Base-by-base conservation (phyloP, 1,140 invertebrate genomes). In the Monochamus saltuarius region DNA sequence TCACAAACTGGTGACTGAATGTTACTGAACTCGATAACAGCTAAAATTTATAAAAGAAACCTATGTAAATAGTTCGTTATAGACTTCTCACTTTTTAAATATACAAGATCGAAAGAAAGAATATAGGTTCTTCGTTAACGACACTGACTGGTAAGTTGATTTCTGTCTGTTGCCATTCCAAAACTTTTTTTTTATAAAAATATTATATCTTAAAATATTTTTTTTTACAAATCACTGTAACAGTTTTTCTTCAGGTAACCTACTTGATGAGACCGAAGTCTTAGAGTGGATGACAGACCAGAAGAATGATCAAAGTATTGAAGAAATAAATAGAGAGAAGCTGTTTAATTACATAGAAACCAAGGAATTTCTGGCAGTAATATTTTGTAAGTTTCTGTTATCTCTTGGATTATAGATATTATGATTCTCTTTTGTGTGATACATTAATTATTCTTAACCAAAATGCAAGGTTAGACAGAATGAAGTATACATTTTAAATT, bases 291-390 rank as follows among this genome's bases (percentile, higher is more conserved):
- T 96, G 83, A 83, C 92, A 46, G 88, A 89, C 73, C 92, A 96
- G 77, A 94, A 95, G 75, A 91, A 91, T 76, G 94, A 96, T 75
- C 89, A 92, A 73, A 95, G 92, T 74, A 94, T 97, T 64, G 91
- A 94, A 78, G 90, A 94, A 71, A 92, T 97, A 55, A 86, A 93
- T 71, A 83, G 94, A 67, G 89, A 94, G 50, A 86, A 86, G 70
- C 80, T 97, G 7, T 86, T 87, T 71, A 89, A 92, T 70, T 90
- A 93, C 75, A 94, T 96, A 69, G 89, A 91, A 73, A 91, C 89
- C 40, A 91, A 92, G 76, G 93, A 96, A 78, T 96, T 95, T 81
- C 81, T 96, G 64, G 93, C 92, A 56, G 93, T 96, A 46, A 80
- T 95, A 56, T 97, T 95, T 76, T 96, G 93, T 95, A 86, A 92